Evolutionary conservation across 2,797 vertebrate species (phyloP).

Genomic region (Brachyrhaphis roseni): DNA sequence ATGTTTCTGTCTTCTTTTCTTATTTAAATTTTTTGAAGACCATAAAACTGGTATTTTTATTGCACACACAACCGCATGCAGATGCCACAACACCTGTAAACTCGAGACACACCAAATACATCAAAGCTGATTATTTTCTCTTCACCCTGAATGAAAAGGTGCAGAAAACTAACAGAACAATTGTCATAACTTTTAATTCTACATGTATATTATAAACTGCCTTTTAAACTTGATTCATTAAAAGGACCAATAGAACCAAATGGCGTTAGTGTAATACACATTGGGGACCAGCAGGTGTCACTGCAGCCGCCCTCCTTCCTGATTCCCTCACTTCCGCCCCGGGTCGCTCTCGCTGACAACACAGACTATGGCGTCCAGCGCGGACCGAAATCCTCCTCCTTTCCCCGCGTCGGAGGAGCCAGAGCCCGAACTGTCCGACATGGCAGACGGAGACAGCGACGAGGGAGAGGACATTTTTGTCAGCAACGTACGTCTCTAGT

Average conservation of each 20-base stretch:
- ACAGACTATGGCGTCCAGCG: slow-evolving; percentile 76
- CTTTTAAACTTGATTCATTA: neutral
- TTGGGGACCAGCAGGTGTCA: slow-evolving; percentile 40
- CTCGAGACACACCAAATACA: neutral
- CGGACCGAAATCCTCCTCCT: slow-evolving; percentile 78
- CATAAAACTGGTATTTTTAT: neutral
- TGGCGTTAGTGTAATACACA: neutral
- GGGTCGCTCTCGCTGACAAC: slow-evolving; percentile 64
- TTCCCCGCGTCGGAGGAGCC: slow-evolving; percentile 71
- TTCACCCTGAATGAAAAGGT: neutral
- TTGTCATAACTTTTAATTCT: neutral
- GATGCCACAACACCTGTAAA: neutral
- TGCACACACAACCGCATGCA: neutral
- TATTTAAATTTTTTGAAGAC: neutral
- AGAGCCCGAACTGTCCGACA: slow-evolving; percentile 51
- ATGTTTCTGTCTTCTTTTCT: neutral
- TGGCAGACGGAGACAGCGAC: slow-evolving; percentile 77
- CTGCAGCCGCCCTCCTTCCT: neutral
- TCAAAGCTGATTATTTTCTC: neutral
- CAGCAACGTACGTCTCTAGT: slow-evolving; percentile 58
- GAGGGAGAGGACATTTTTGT: slow-evolving; percentile 82
- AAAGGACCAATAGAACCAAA: neutral
- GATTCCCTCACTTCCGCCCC: slow-evolving; percentile 43
- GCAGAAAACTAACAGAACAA: neutral
- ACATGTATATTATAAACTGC: neutral